Percentiles rank a stretch among this genome's conserved stretches.
phyloP scores from a whole-genome alignment of 2,797 vertebrate genomes.

The Sarcoramphus papa region DNA sequence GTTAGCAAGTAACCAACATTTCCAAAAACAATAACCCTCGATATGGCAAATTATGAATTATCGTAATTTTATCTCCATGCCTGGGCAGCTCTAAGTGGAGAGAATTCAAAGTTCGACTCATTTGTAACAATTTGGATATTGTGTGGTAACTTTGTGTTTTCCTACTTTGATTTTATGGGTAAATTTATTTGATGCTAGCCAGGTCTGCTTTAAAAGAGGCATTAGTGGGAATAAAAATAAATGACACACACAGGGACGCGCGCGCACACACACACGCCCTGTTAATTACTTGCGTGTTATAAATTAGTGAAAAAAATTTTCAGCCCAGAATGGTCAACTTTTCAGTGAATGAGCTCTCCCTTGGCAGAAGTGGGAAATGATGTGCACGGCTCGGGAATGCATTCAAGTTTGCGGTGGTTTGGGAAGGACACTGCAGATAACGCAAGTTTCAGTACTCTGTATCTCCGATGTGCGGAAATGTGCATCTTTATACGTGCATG shows the following conservation, averaged over 20 bases:
- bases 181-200: neutral
- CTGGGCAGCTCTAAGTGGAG: neutral
- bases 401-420: constrained; percentile 24
- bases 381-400: neutral
- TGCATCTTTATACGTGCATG: neutral
- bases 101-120: neutral
- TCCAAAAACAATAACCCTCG: neutral
- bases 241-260: neutral
- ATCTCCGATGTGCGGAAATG: neutral
- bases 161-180: neutral
- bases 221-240: constrained; percentile 23
- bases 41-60: neutral
- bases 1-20: neutral
- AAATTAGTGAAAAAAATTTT: neutral
- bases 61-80: neutral
- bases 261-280: fast-evolving
- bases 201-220: neutral
- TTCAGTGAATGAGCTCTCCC: neutral
- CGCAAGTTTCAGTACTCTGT: neutral
- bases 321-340: neutral
- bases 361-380: neutral
- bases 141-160: neutral
- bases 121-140: neutral
- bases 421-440: constrained; percentile 55
- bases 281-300: constrained; percentile 12